Evolutionary conservation across 2,888 invertebrate species (phyloP).

Genomic region (Siphonodentalium dalli): DNA sequence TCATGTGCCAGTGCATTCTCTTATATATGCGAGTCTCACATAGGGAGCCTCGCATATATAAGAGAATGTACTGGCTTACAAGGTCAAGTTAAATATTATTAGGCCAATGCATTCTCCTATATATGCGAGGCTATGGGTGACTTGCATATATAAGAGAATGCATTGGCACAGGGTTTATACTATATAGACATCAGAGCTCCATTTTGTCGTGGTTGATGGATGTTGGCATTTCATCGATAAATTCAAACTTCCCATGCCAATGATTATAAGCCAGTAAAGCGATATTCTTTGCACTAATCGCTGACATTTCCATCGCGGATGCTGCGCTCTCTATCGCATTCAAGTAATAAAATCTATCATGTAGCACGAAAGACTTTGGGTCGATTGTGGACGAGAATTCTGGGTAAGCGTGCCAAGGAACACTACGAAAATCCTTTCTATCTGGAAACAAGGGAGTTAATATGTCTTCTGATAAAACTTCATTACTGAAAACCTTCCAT

Average conservation of each 20-base stretch:
- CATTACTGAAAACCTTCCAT: constrained; percentile 72
- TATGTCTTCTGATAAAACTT: constrained; percentile 64
- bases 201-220: too few species aligned
- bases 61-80: too few species aligned
- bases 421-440: constrained; percentile 40
- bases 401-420: constrained; percentile 58
- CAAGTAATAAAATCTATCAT: constrained; percentile 70
- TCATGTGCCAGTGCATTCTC: too few species aligned
- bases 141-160: too few species aligned
- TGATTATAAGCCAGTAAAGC: constrained; percentile 69
- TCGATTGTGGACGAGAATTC: constrained; percentile 45
- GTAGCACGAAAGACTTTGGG: constrained; percentile 68
- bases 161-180: too few species aligned
- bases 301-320: constrained; percentile 76
- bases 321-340: constrained; percentile 74
- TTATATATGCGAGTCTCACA: too few species aligned
- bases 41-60: too few species aligned
- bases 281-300: constrained; percentile 72
- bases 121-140: too few species aligned
- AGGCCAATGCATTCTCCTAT: too few species aligned
- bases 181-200: too few species aligned
- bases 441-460: constrained; percentile 67
- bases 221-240: constrained; percentile 57
- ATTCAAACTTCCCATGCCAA: constrained; percentile 49
- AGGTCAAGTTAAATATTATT: too few species aligned